Evolutionary conservation across 2,797 vertebrate species (phyloP), one percentile per base, ranked within the genome.

Genomic region (Meriones psammophilus): DNA sequence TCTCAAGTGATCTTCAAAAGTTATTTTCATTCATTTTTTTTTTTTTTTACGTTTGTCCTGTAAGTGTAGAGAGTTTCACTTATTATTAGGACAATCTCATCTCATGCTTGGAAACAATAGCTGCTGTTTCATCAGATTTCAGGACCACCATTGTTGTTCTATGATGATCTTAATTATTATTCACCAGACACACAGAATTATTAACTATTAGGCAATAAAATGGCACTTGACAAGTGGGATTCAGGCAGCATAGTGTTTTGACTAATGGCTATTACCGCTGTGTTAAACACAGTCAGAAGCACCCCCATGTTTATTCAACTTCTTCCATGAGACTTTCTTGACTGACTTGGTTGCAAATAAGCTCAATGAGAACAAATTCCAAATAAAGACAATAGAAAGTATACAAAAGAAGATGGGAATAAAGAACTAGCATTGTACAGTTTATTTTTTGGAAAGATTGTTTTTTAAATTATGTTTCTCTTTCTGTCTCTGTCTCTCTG

Each of bases 121-220:
- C 5, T 28, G 91, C 1, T 68, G 39, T 76, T 92, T 94, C 22
- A 66, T 86, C 66, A 78, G 39, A 92, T 91, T 83, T 94, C 26
- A 54, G 7, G n/a, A 76, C 5, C n/a, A 18, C 7, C 8, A n/a
- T 60, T 2, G 42, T 64, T 7, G 8, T 84, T 84, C 10, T 73
- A 8, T 88, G 56, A 60, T 50, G 3, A 42, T 88, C 62, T 94
- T 73, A 78, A 66, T 79, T 92, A 71, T 18, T 56, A 71, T 60
- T 89, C 50, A 64, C 5, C 39, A 46, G 58, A 90, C 30, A 69
- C 10, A 3, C 4, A 80, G 33, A 77, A 39, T 85, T 46, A 92
- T 50, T 56, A 46, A 66, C 66, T 66, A 77, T 33, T 74, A 88
- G 77, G 42, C 5, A 39, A 78, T 69, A 36, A 86, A 92, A 50